Evolutionary conservation across 2,888 invertebrate species (phyloP).

Genomic region (Megaustenia siamemsis): DNA sequence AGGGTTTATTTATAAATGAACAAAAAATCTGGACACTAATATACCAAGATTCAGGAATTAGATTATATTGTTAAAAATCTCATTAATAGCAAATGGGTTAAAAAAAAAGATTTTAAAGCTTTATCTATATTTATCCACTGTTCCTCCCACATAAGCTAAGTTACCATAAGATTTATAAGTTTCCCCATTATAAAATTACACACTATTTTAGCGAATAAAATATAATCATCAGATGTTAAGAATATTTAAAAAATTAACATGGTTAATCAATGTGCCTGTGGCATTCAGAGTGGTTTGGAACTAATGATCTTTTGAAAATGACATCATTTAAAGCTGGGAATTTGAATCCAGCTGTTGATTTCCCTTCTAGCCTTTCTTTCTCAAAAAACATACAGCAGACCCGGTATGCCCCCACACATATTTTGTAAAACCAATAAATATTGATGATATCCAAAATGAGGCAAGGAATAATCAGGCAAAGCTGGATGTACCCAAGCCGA

Average conservation of each 20-base stretch:
- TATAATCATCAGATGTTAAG: no score
- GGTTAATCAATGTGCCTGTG: conserved; percentile 46
- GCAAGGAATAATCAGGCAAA: conserved; percentile 76
- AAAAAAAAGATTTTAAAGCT: not conserved
- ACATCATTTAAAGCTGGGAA: not conserved
- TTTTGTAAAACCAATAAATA: conserved; percentile 77
- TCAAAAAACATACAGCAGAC: conserved; percentile 61
- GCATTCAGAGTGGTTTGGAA: conserved; percentile 44
- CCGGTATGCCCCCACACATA: conserved; percentile 72
- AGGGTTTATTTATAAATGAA: no score
- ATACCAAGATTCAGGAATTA: no score
- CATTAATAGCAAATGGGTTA: no score
- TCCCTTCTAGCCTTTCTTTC: conserved; percentile 24
- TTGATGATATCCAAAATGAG: conserved; percentile 76
- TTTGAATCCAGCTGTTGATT: conserved; percentile 22
- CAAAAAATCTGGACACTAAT: no score
- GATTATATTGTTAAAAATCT: no score
- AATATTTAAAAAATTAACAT: not conserved
- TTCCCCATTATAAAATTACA: no score
- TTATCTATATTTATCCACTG: no score
- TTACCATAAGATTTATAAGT: no score
- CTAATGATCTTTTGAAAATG: conserved; percentile 29
- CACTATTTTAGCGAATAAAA: no score
- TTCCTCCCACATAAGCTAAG: no score
- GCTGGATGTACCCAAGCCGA: conserved; percentile 75